Conservation (phyloP, 2,888 invertebrate species). For the Calameuta pallipes region DNA sequence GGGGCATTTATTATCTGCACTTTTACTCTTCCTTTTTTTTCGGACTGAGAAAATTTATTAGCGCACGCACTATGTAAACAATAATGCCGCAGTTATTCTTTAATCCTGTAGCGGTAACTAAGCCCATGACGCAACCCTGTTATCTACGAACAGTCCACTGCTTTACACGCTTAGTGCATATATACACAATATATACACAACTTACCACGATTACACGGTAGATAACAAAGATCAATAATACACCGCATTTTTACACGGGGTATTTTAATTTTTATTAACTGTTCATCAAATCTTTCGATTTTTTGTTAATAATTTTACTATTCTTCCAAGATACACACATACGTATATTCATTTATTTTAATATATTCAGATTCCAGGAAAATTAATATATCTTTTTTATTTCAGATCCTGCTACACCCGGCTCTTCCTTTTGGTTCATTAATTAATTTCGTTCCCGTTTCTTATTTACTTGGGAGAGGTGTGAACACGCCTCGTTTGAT, state of each 20-base stretch:
- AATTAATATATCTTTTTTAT: neutral
- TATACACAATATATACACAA: neutral
- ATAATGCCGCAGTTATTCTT: conserved; percentile 26
- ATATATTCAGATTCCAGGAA: too few species aligned
- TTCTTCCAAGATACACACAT: too few species aligned
- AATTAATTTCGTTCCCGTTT: conserved; percentile 4
- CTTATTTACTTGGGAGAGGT: conserved; percentile 21
- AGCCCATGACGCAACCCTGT: neutral
- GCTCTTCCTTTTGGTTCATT: neutral
- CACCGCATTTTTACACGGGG: too few species aligned
- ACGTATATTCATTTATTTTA: too few species aligned
- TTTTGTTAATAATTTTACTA: too few species aligned
- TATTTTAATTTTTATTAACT: too few species aligned
- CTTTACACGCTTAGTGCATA: neutral
- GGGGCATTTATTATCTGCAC: conserved; percentile 31
- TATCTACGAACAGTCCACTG: too few species aligned
- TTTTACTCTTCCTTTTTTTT: conserved; percentile 14
- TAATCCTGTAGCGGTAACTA: conserved; percentile 17
- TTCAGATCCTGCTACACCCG: neutral
- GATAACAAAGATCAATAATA: too few species aligned
- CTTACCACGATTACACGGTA: too few species aligned
- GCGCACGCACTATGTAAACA: conserved; percentile 32
- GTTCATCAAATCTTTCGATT: too few species aligned
- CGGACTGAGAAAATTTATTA: conserved; percentile 31
- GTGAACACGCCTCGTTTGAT: conserved; percentile 25